Evolutionary conservation across 1,140 invertebrate genomes (phyloP).

Genomic region (Orius insidiosus): DNA sequence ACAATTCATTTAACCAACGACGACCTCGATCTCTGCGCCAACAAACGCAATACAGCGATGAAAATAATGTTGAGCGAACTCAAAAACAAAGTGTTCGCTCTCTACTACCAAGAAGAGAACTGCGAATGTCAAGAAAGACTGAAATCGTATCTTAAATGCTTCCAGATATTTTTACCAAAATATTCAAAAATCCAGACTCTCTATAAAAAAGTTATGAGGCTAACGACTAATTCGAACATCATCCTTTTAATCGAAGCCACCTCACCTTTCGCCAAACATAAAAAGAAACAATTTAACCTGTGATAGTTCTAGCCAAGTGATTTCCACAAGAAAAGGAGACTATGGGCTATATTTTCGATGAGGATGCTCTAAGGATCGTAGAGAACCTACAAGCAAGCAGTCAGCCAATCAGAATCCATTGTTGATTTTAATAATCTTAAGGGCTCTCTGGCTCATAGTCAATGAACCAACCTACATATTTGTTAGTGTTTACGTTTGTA

Average conservation of each 20-base stretch:
- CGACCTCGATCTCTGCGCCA: conserved; percentile 15
- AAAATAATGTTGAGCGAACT: conserved; percentile 16
- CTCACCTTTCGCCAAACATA: conserved; percentile 18
- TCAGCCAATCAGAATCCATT: no score
- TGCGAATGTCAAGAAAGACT: conserved; percentile 9
- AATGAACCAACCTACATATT: no score
- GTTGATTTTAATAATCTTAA: no score
- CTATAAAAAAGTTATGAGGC: conserved; percentile 17
- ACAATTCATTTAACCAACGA: conserved; percentile 16
- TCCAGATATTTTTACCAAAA: conserved; percentile 15
- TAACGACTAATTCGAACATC: conserved; percentile 13
- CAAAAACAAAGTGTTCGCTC: conserved; percentile 14
- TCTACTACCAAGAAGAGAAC: conserved; percentile 17
- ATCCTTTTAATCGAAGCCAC: conserved; percentile 16
- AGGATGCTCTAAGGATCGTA: no score
- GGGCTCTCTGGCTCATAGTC: no score
- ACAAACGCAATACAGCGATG: conserved; percentile 13
- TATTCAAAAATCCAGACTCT: conserved; percentile 11
- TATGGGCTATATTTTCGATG: no score
- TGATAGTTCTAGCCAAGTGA: no score
- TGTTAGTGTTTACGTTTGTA: no score
- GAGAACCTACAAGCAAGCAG: no score
- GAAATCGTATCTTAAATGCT: conserved; percentile 14
- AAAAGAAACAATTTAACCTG: not conserved
- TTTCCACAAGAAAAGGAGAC: no score